These are phyloP conservation scores for Tetragnatha versicolor DNA, from an alignment of 1,140 invertebrate species.

Conservation along the genomic window DNA sequence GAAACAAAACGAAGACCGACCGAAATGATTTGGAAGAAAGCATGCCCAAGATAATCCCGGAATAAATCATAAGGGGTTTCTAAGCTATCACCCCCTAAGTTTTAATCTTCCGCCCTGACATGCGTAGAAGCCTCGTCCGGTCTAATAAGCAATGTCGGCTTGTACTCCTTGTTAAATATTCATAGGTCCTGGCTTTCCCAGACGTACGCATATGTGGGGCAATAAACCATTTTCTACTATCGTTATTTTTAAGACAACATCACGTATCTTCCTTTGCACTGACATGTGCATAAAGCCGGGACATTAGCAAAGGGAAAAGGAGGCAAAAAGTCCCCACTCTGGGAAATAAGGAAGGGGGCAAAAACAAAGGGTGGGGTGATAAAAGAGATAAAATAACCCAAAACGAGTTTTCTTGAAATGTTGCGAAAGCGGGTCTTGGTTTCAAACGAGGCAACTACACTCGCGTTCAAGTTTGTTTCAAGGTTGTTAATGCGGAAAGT, in stretches of 20 bases:
- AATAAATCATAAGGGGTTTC: conserved; percentile 40
- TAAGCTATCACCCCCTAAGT: conserved; percentile 36
- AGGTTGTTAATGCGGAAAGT: conserved; percentile 8
- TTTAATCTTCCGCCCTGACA: conserved; percentile 45
- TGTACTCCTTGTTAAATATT: conserved; percentile 45
- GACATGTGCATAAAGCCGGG: conserved; percentile 49
- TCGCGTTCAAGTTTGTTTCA: conserved; percentile 35
- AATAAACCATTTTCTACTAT: conserved; percentile 44
- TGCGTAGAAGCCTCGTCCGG: conserved; percentile 22
- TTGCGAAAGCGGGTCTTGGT: conserved; percentile 15
- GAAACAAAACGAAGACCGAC: not conserved
- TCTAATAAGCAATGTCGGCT: conserved; percentile 28
- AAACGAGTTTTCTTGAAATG: conserved; percentile 43
- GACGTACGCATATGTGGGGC: conserved; percentile 33
- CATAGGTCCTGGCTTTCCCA: conserved; percentile 11
- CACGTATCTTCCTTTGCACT: conserved; percentile 35
- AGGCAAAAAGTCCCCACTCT: not conserved
- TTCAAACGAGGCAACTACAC: conserved; percentile 25
- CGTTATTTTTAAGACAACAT: conserved; percentile 47
- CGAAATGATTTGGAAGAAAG: conserved; percentile 28
- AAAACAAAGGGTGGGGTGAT: conserved; percentile 25
- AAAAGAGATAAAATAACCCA: conserved; percentile 36
- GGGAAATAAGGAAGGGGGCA: conserved; percentile 26
- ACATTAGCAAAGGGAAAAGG: not conserved
- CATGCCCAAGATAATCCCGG: conserved; percentile 16